Conservation (phyloP, 2,888 invertebrate species). For the Pristionchus maxplancki region DNA sequence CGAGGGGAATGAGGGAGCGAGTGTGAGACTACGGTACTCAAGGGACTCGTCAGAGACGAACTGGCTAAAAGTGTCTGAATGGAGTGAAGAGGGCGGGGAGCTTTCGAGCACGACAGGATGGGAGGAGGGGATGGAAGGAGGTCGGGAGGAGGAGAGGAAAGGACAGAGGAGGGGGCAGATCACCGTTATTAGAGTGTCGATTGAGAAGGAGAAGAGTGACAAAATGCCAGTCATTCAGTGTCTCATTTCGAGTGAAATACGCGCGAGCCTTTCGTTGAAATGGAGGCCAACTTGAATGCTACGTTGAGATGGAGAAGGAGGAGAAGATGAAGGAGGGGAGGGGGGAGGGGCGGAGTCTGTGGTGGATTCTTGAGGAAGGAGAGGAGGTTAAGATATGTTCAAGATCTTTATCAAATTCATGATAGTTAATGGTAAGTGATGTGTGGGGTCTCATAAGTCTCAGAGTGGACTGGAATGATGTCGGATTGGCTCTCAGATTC, state of each 20-base stretch:
- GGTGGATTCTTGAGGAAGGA: not conserved
- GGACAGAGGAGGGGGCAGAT: conserved; percentile 7
- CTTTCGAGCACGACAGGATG: not conserved
- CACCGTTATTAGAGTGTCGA: not conserved
- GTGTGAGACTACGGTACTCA: not conserved
- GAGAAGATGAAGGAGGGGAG: not conserved
- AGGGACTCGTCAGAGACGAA: conserved; percentile 3
- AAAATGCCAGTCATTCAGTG: conserved; percentile 43
- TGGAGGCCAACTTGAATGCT: conserved; percentile 40
- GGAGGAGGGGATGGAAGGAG: conserved; percentile 16
- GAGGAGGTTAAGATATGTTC: not conserved
- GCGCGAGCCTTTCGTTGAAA: not conserved
- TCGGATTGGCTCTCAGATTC: not conserved
- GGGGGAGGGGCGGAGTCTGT: not conserved
- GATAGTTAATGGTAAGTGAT: not conserved
- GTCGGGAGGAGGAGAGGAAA: not conserved
- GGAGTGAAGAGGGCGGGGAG: not conserved
- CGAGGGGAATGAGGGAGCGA: not conserved
- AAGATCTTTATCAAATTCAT: not conserved
- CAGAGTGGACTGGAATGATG: not conserved
- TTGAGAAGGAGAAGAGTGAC: conserved; percentile 28
- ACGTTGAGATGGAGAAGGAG: not conserved
- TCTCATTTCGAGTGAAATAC: conserved; percentile 37
- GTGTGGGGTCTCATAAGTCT: not conserved
- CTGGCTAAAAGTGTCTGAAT: not conserved